Evolutionary conservation across 1,140 invertebrate species (phyloP), one percentile per base, ranked within the genome.

Genomic region (Nephotettix cincticeps): DNA sequence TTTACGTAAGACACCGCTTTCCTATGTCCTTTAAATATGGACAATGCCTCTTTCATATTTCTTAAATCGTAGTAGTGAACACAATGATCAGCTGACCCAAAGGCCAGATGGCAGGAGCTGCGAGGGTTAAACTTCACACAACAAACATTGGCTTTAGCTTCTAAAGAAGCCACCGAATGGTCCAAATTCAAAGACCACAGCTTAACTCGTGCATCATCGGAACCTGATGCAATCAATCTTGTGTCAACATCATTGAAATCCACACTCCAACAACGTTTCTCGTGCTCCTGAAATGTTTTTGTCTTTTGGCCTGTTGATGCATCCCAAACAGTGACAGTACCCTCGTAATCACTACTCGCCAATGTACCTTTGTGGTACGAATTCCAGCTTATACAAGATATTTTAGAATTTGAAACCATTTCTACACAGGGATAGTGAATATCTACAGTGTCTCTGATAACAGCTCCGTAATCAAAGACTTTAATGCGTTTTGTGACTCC

Each of bases 1-100:
- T 97, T 96, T 0, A 97, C 95, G 81, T 98, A 98, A 4, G 95
- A 97, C 0, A 99, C 96, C 30, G 96, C 96, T 81, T 98, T 98
- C 66, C 91, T 87, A 79, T 99, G 96, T 9, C 95, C 96, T 77
- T 93, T 91, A 76, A 98, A 96, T 25, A 97, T 86, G 30, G 88
- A 88, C 9, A 97, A 81, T 1, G 95, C 89, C 72, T 91, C 88
- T 72, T 92, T 91, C 78, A 93, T 89, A 74, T 96, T 92, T 30
- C 97, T 84, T 47, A 98, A 83, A 83, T 98, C 97, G 80, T 97
- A 98, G 80, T 98, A 97, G 83, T 99, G 95, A 45, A 98, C 95
- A 83, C 94, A 96, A 80, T 98, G 96, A 84, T 98, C 96, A 2
- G 96, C 96, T 13, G 94, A 97, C 19, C 96, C 96, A 83, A 97